These are phyloP conservation scores for Ornithoptera priamus DNA, from an alignment of 2,888 invertebrate species.

Conservation along the genomic window DNA sequence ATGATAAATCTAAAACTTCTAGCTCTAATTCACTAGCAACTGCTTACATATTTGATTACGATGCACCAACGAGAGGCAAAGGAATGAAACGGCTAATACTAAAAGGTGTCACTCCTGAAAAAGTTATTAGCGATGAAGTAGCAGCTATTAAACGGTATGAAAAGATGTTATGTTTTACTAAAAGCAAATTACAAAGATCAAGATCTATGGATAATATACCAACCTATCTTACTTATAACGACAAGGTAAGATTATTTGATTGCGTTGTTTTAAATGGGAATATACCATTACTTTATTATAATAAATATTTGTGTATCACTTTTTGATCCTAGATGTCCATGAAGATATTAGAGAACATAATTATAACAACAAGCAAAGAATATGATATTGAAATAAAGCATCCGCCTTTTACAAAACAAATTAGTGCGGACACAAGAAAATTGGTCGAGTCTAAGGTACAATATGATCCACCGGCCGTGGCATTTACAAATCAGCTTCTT, in stretches of 20 bases:
- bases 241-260: slow-evolving; percentile 73
- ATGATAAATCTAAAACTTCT: slow-evolving; percentile 69
- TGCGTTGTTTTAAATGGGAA: too few relatives aligned
- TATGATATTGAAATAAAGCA: slow-evolving; percentile 51
- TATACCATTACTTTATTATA: too few relatives aligned
- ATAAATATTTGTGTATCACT: too few relatives aligned
- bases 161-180: slow-evolving; percentile 46
- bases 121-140: slow-evolving; percentile 60
- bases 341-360: slow-evolving; percentile 82
- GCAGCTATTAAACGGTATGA: slow-evolving; percentile 55
- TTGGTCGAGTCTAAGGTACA: slow-evolving; percentile 38
- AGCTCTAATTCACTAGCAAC: slow-evolving; percentile 74
- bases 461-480: slow-evolving; percentile 53
- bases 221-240: slow-evolving; percentile 84
- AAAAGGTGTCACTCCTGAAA: slow-evolving; percentile 56
- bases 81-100: slow-evolving; percentile 59
- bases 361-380: slow-evolving; percentile 49
- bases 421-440: slow-evolving; percentile 28
- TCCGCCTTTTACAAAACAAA: slow-evolving; percentile 47
- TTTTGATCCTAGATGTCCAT: slow-evolving; percentile 80
- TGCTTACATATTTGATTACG: slow-evolving; percentile 64
- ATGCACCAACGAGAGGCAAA: slow-evolving; percentile 55
- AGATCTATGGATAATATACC: slow-evolving; percentile 87
- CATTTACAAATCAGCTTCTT: slow-evolving; percentile 47
- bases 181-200: slow-evolving; percentile 47